Conservation (phyloP, 2,888 invertebrate genomes). For the Molanna angustata region DNA sequence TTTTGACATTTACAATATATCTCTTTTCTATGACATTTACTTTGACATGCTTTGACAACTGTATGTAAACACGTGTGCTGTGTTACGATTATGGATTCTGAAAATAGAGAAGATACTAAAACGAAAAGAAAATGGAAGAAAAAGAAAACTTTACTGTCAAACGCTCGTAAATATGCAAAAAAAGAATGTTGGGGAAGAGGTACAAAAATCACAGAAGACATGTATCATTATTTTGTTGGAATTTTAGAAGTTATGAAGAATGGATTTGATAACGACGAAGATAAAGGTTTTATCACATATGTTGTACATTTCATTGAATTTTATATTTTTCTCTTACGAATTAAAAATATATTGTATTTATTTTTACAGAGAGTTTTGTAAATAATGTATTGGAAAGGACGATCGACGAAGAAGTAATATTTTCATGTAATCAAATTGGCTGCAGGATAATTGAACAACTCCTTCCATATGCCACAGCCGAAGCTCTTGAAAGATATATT, state of each 20-base stretch:
- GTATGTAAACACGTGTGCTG: too few relatives aligned
- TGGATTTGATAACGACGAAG: constrained; percentile 67
- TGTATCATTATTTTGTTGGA: constrained; percentile 74
- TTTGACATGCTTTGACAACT: too few relatives aligned
- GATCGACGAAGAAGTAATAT: constrained; percentile 65
- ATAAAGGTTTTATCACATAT: constrained; percentile 55
- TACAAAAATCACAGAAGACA: constrained; percentile 65
- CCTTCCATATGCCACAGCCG: constrained; percentile 63
- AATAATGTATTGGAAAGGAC: constrained; percentile 75
- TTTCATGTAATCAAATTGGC: constrained; percentile 77
- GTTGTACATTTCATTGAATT: neutral
- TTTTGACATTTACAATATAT: too few relatives aligned
- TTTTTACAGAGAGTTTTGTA: constrained; percentile 60
- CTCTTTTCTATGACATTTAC: too few relatives aligned
- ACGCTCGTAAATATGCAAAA: constrained; percentile 74
- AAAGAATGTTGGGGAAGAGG: constrained; percentile 72
- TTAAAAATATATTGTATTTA: constrained; percentile 3
- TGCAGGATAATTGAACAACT: constrained; percentile 75
- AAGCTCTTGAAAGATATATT: constrained; percentile 62
- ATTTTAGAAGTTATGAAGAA: constrained; percentile 69
- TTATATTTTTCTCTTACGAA: neutral
- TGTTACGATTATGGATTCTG: too few relatives aligned
- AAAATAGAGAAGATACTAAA: constrained; percentile 14
- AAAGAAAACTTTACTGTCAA: constrained; percentile 64
- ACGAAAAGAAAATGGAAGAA: constrained; percentile 55